Conservation (phyloP, 64 coral and sea anemone genomes). For the Porites australiensis region DNA sequence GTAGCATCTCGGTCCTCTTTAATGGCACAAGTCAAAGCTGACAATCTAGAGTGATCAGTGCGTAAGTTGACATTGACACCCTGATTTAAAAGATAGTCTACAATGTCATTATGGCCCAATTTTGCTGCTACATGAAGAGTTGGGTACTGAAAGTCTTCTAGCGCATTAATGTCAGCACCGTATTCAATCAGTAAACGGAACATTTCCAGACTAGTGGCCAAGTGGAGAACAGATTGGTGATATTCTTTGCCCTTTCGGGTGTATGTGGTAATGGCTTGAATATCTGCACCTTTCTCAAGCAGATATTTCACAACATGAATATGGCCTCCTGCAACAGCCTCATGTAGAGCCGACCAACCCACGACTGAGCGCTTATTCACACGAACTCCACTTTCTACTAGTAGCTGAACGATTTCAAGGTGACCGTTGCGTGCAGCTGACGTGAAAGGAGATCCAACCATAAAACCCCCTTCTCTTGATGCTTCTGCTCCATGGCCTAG, state of each 20-base stretch:
- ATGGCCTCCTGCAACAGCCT: neutral
- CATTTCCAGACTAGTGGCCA: neutral
- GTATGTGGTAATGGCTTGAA: neutral
- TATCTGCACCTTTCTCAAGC: neutral
- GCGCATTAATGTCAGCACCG: neutral
- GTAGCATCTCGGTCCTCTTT: neutral
- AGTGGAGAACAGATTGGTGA: neutral
- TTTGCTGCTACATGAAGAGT: neutral
- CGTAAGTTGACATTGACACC: neutral
- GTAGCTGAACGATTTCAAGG: neutral
- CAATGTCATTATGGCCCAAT: neutral
- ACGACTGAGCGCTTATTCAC: neutral
- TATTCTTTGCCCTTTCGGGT: too few relatives aligned
- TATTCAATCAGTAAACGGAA: neutral
- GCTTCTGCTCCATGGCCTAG: neutral
- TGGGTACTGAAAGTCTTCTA: neutral
- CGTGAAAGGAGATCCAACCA: neutral
- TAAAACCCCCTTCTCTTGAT: too few relatives aligned
- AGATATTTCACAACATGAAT: neutral
- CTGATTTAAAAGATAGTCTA: neutral
- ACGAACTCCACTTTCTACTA: neutral
- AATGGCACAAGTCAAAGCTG: neutral
- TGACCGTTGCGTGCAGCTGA: neutral
- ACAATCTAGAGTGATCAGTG: neutral
- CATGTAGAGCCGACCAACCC: neutral